Conservation (phyloP, 2,888 invertebrate species). For the Gandaritis pyraliata region DNA sequence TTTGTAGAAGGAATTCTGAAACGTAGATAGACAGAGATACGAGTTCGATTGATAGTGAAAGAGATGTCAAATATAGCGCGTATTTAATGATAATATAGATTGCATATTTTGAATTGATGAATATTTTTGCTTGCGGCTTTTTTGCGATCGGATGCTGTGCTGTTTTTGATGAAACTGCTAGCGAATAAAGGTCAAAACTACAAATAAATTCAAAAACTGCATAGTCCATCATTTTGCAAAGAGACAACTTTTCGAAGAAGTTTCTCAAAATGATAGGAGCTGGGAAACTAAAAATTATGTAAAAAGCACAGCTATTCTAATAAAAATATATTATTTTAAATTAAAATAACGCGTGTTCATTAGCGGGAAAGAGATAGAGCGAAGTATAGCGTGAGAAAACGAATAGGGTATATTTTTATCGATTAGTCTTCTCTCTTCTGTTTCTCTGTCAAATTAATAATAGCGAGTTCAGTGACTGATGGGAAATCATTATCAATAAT, state of each 20-base stretch:
- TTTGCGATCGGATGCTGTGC: slow-evolving; percentile 10
- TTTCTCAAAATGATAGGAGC: no score
- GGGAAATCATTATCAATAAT: not conserved
- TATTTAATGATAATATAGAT: slow-evolving; percentile 1
- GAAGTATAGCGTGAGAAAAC: slow-evolving; percentile 50
- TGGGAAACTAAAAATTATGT: no score
- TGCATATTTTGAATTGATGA: slow-evolving; percentile 1
- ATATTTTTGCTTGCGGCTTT: slow-evolving; percentile 5
- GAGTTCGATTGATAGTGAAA: not conserved
- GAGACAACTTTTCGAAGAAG: no score
- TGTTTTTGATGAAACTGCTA: slow-evolving; percentile 2
- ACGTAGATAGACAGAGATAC: slow-evolving; percentile 4
- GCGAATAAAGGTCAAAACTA: not conserved
- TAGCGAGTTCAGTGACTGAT: not conserved
- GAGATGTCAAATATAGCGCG: slow-evolving; percentile 5
- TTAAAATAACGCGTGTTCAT: slow-evolving; percentile 17
- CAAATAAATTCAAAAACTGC: not conserved
- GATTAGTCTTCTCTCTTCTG: slow-evolving; percentile 36
- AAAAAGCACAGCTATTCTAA: slow-evolving; percentile 16
- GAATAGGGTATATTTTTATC: slow-evolving; percentile 52
- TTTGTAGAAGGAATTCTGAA: not conserved
- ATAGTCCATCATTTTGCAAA: not conserved
- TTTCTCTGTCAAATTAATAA: not conserved
- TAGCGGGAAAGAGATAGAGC: slow-evolving; percentile 33
- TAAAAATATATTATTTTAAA: slow-evolving; percentile 4